These are phyloP conservation scores for Drosophila aldrichi DNA, from an alignment of 2,888 invertebrate species.

Conservation along the genomic window DNA sequence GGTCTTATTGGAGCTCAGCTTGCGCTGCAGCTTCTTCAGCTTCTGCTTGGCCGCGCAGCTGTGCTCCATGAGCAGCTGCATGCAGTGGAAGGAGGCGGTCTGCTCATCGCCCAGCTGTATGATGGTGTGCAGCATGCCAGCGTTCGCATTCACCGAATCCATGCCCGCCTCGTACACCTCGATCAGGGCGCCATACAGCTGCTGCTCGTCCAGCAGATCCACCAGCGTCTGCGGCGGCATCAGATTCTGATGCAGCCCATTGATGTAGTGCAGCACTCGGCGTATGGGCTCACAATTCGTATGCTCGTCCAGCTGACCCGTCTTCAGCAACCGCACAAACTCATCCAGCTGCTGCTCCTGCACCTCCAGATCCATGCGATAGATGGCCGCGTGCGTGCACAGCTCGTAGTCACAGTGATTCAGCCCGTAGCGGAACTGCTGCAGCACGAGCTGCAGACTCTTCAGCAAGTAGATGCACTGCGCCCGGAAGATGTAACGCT, in stretches of 20 bases:
- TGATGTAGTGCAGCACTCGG: conserved; percentile 93
- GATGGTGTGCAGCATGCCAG: conserved; percentile 87
- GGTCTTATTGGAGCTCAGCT: conserved; percentile 86
- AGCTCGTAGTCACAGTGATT: conserved; percentile 92
- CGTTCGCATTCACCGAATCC: conserved; percentile 90
- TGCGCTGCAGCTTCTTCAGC: conserved; percentile 91
- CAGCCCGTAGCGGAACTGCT: conserved; percentile 90
- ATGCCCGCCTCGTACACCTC: conserved; percentile 89
- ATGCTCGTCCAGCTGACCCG: conserved; percentile 97
- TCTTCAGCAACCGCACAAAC: conserved; percentile 94
- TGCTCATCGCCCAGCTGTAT: conserved; percentile 87
- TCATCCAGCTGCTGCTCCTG: conserved; percentile 96
- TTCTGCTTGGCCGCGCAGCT: conserved; percentile 92
- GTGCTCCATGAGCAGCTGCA: conserved; percentile 91
- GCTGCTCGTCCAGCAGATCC: conserved; percentile 88
- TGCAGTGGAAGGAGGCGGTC: conserved; percentile 89
- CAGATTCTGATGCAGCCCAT: conserved; percentile 92
- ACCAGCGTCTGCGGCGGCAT: conserved; percentile 89
- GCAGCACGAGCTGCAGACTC: conserved; percentile 90
- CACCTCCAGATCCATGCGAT: conserved; percentile 93
- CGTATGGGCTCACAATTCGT: conserved; percentile 94
- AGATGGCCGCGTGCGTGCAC: conserved; percentile 93
- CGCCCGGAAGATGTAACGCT: conserved; percentile 94
- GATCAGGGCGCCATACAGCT: conserved; percentile 86
- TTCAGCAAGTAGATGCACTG: conserved; percentile 91